Conservation (phyloP, 2,113 vertebrate species). For the Orthonyx spaldingii region DNA sequence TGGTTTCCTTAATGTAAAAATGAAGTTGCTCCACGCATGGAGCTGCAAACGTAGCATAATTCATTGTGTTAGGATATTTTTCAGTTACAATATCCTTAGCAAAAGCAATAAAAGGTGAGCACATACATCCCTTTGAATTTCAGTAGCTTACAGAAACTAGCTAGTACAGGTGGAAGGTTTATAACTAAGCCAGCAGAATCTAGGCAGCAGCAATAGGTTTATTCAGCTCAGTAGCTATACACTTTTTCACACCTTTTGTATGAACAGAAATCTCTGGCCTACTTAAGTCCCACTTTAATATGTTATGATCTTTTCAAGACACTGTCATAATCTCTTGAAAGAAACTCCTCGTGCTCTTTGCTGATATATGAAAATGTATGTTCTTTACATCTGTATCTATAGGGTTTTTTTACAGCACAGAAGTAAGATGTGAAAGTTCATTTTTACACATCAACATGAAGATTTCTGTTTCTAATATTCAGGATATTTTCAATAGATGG, state of each 20-base stretch:
- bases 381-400: not conserved
- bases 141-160: slow-evolving; percentile 23
- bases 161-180: slow-evolving; percentile 33
- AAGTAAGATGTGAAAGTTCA: slow-evolving; percentile 3
- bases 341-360: not conserved
- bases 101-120: slow-evolving; percentile 43
- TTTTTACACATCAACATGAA: slow-evolving; percentile 37
- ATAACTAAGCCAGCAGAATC: slow-evolving; percentile 44
- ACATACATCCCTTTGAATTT: slow-evolving; percentile 35
- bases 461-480: slow-evolving; percentile 34
- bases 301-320: slow-evolving; percentile 24
- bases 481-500: not conserved
- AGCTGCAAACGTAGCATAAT: not conserved
- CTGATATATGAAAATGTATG: slow-evolving; percentile 30
- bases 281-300: slow-evolving; percentile 47
- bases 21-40: slow-evolving; percentile 23
- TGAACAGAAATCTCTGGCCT: slow-evolving; percentile 35
- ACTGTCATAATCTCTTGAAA: slow-evolving; percentile 37
- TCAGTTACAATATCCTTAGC: slow-evolving; percentile 36
- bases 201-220: slow-evolving; percentile 20
- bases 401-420: not conserved
- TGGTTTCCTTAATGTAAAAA: slow-evolving; percentile 23
- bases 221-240: slow-evolving; percentile 6
- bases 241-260: slow-evolving; percentile 24
- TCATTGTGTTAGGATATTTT: slow-evolving; percentile 24